Evolutionary conservation across 2,113 vertebrate species (phyloP).

Genomic region (Archocentrus centrarchus): DNA sequence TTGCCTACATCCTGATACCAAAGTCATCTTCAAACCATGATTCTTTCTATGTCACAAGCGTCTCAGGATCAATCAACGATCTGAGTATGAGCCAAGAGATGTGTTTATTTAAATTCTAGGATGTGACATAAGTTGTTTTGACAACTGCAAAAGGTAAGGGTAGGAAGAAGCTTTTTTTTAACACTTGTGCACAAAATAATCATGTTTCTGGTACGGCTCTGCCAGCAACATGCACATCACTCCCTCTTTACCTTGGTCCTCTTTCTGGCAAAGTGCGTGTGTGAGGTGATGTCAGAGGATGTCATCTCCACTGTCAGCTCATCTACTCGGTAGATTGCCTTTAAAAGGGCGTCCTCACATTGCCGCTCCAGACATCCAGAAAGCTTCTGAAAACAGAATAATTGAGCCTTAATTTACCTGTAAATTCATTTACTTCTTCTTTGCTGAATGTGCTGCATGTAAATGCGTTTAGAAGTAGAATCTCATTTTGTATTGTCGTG

Average conservation of each 20-base stretch:
- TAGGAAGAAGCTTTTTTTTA: background rate
- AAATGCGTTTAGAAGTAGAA: background rate
- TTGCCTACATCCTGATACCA: too few relatives aligned
- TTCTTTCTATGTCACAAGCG: background rate
- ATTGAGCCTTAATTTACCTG: background rate
- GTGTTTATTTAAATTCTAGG: background rate
- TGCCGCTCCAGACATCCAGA: conserved; percentile 57
- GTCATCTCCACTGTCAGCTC: conserved; percentile 64
- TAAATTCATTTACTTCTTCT: background rate
- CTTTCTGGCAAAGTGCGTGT: conserved; percentile 58
- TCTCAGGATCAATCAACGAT: background rate
- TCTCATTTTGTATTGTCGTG: too few relatives aligned
- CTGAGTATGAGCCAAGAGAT: background rate
- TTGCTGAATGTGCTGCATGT: background rate
- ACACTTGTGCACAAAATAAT: background rate
- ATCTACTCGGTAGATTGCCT: conserved; percentile 73
- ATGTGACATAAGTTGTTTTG: too few relatives aligned
- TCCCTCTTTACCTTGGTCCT: conserved; percentile 68
- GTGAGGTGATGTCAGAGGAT: conserved; percentile 60
- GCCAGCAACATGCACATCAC: background rate
- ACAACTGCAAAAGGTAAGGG: too few relatives aligned
- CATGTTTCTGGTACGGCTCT: background rate
- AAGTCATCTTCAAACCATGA: background rate
- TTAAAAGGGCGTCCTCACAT: conserved; percentile 80
- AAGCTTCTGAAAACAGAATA: conserved; percentile 70